Evolutionary conservation across 2,113 vertebrate genomes (phyloP), one percentile per base, ranked within the genome.

Genomic region (Heteronetta atricapilla): DNA sequence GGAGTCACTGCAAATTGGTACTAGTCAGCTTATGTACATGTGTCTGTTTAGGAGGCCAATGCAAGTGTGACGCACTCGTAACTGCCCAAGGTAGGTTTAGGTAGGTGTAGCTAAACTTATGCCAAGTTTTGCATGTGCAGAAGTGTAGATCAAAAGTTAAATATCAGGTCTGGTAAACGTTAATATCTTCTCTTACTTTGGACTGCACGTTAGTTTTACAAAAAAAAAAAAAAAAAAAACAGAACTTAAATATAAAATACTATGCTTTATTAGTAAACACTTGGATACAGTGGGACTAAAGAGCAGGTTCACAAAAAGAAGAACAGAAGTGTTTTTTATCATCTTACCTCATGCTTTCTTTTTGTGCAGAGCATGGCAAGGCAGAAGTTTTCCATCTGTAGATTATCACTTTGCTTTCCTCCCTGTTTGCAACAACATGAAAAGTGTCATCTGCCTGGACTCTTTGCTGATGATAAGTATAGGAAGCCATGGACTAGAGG

Each of bases 401-500:
- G 95, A 88, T 97, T 98, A 69, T 96, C 97, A 18, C 93, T 98
- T 94, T 97, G 67, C 81, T 88, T 97, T 60, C 98, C 98, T 96
- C 87, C 96, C 63, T 97, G 91, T 95, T 97, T 98, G 72, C 78
- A 93, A 88, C 95, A 97, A 89, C 87, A 97, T 85, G 96, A 95
- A 87, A 95, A 97, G 22, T 97, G 97, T 84, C 91, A 85, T 88
- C 95, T 97, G 84, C 73, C 46, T 86, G 94, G 93, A 91, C 64
- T 95, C 44, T 96, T 97, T 91, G 84, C 55, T 90, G 95, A 97
- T 95, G 82, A 98, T 76, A 94, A 95, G n/a, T 98, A 97, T 64
- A 98, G 98, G 82, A 98, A 81, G 75, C 98, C 98, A 20, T 98
- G 98, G 98, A 98, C 83, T 60, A 98, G 95, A 98, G 93, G 98